Conservation (phyloP, 2,113 vertebrate species). For the Sarotherodon lohbergeri region DNA sequence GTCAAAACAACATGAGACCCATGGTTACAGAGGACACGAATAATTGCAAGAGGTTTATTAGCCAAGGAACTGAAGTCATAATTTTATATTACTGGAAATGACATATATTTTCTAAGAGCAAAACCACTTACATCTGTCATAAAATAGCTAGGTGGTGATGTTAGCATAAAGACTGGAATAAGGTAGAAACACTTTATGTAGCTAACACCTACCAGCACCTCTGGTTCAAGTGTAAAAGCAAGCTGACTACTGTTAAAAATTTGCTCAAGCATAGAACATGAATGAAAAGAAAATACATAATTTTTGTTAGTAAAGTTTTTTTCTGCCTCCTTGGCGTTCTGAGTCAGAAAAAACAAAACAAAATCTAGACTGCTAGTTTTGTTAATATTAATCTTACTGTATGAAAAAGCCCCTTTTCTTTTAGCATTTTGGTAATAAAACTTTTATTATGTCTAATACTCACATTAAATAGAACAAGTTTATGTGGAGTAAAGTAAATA, state of each 20-base stretch:
- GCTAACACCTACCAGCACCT: not conserved
- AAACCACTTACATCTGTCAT: not conserved
- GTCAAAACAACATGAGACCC: not conserved
- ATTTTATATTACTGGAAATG: not conserved
- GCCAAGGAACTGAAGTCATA: not conserved
- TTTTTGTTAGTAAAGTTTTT: not conserved
- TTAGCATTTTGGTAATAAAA: not conserved
- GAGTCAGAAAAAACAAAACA: not conserved
- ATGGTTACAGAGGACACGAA: not conserved
- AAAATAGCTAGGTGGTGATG: not conserved
- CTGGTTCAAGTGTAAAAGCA: not conserved
- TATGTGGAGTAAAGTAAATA: not conserved
- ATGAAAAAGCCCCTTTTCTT: not conserved
- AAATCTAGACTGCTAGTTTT: not conserved
- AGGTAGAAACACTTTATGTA: not conserved
- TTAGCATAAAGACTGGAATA: not conserved
- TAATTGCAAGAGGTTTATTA: not conserved
- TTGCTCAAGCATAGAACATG: not conserved
- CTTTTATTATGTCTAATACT: not conserved
- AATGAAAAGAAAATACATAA: not conserved
- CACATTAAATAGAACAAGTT: not conserved
- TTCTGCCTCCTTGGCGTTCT: not conserved
- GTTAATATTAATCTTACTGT: not conserved
- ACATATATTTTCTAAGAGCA: not conserved
- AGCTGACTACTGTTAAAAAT: not conserved